Base-by-base conservation (phyloP, 2,888 invertebrate species). In the Athrips mouffetella region DNA sequence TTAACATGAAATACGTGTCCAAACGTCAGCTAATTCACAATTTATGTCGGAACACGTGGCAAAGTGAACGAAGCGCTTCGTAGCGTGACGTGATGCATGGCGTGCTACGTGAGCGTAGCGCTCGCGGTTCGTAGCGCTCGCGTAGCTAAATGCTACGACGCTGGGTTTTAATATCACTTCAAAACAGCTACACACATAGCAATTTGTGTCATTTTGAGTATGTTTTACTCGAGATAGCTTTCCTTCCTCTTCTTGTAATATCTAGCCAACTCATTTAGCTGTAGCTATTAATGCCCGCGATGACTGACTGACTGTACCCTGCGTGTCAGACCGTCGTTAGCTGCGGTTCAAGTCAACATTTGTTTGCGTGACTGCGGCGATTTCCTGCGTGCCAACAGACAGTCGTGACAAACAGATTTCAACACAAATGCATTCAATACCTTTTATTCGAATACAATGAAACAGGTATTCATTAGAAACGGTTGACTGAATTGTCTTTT, bases 21-120 rank as follows among this genome's bases (percentile, higher is more conserved):
- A 15, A 25, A 29, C 3, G 20, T 27, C 27, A 23, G 29, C 33
- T 45, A 45, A 49, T 49, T 45, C 25, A 31, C 16, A 15, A 49
- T 49, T 39, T 49, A 49, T 39, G 39, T 21, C 37, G 18, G 13
- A 35, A 48, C 29, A 45, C 45, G 45, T 33, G 45, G 30, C 49
- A 39, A 45, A 45, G 35, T 29, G 46, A 44, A 15, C 23, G 23
- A 18, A 18, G 31, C 25, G 25, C 35, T 29, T 39, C n/a, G n/a
- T 30, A 39, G 39, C 29, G 37, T 37, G 25, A 27, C 33, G 41
- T 48, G 39, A 48, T 48, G 15, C 41, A 48, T 48, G 42, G 48
- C 30, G 39, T 39, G 49, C 13, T 7, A 18, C 13, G 18, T 42
- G 15, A 29, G 23, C 39, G 45, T 49, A 42, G 41, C 48, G n/a